phyloP scores from a whole-genome alignment of 1,140 invertebrate genomes.

The Drosophila lacertosa region DNA sequence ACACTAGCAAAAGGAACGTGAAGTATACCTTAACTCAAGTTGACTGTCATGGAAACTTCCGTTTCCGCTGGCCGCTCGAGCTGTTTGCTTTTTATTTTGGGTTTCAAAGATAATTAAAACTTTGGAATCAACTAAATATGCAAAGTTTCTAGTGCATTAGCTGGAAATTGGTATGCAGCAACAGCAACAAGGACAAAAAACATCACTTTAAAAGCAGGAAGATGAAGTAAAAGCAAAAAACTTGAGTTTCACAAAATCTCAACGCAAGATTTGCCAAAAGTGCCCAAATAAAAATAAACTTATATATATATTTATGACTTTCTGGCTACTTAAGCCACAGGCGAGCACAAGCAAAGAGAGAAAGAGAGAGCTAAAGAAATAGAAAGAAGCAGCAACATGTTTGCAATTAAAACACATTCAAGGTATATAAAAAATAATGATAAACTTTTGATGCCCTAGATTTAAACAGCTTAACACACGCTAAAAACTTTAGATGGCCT shows the following conservation, averaged over 20 bases:
- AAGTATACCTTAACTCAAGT: slow-evolving; percentile 33
- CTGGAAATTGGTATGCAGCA: slow-evolving; percentile 55
- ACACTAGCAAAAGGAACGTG: slow-evolving; percentile 15
- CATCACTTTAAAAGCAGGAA: slow-evolving; percentile 21
- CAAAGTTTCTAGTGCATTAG: slow-evolving; percentile 77
- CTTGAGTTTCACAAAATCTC: slow-evolving; percentile 15
- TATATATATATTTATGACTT: slow-evolving; percentile 66
- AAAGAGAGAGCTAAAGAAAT: not conserved
- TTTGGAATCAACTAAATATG: slow-evolving; percentile 75
- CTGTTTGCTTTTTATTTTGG: slow-evolving; percentile 24
- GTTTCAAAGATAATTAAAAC: slow-evolving; percentile 76
- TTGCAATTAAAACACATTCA: slow-evolving; percentile 74
- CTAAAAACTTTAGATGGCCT: slow-evolving; percentile 33
- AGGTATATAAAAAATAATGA: slow-evolving; percentile 66
- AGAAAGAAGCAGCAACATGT: slow-evolving; percentile 30
- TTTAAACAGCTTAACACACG: slow-evolving; percentile 57
- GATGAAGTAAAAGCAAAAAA: slow-evolving; percentile 35
- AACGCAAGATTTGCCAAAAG: slow-evolving; percentile 30
- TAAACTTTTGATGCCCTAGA: slow-evolving; percentile 37
- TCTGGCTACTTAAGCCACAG: slow-evolving; percentile 42
- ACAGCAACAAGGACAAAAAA: slow-evolving; percentile 10
- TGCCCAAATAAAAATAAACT: slow-evolving; percentile 49
- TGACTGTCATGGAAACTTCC: slow-evolving; percentile 61
- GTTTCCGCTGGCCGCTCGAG: slow-evolving; percentile 36
- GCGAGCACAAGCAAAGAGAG: no score